These are phyloP conservation scores for Hassar affinis DNA, from an alignment of 2,113 vertebrate genomes.

Conservation along the genomic window DNA sequence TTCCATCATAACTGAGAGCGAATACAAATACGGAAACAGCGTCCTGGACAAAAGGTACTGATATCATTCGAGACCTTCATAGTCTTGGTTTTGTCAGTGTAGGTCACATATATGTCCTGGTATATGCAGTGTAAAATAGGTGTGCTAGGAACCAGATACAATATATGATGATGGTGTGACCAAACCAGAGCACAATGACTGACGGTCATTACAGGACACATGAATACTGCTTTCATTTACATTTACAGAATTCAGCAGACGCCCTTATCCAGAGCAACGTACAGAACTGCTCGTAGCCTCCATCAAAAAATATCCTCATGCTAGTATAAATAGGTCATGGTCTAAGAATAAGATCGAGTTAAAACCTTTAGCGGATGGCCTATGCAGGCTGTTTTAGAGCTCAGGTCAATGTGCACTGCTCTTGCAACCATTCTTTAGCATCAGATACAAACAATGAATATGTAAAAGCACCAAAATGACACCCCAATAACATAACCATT, in stretches of 20 bases:
- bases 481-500: not conserved
- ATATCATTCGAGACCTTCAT: slow-evolving; percentile 1
- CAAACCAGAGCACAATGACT: slow-evolving; percentile 70
- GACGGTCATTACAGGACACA: slow-evolving; percentile 59
- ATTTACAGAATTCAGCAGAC: not conserved
- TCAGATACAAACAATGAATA: not conserved
- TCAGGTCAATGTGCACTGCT: not conserved
- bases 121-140: slow-evolving; percentile 69
- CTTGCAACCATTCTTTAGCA: not conserved
- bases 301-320: not conserved
- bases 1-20: not conserved
- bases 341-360: not conserved
- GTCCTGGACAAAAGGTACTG: not conserved
- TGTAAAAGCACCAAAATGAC: not conserved
- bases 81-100: slow-evolving; percentile 53
- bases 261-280: not conserved
- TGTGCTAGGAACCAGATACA: slow-evolving; percentile 62
- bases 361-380: not conserved
- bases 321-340: not conserved
- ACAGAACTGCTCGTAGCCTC: not conserved
- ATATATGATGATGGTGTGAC: slow-evolving; percentile 63
- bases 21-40: not conserved
- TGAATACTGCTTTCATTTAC: not conserved
- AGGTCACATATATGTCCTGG: slow-evolving; percentile 62
- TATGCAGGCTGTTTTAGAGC: slow-evolving; percentile 5